phyloP scores from a whole-genome alignment of 2,113 vertebrate species.

The Connochaetes taurinus region DNA sequence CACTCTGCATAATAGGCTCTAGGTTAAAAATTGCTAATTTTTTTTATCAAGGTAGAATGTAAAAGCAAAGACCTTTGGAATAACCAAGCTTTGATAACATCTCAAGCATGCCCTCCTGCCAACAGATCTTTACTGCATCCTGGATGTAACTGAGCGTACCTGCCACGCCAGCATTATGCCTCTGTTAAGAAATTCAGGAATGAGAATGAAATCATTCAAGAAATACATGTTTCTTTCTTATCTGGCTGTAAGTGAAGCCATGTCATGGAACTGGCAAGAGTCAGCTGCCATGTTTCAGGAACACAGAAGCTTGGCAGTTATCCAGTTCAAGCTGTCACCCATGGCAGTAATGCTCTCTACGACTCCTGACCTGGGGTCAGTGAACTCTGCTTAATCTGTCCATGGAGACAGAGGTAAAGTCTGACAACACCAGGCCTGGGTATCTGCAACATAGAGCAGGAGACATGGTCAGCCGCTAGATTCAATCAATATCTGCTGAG shows the following conservation, averaged over 20 bases:
- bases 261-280: too few species aligned
- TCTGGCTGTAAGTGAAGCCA: neutral
- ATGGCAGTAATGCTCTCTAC: neutral
- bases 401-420: neutral
- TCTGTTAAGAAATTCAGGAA: neutral
- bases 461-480: neutral
- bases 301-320: neutral
- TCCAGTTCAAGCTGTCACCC: neutral
- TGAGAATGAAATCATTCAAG: neutral
- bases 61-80: neutral
- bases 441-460: neutral
- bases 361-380: neutral
- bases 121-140: neutral
- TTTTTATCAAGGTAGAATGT: neutral
- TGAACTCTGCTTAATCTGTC: neutral
- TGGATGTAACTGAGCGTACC: accelerated
- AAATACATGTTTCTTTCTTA: neutral
- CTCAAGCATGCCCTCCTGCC: neutral
- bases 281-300: neutral
- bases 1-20: neutral
- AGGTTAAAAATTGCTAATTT: neutral
- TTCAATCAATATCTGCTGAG: neutral
- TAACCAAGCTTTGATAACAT: neutral
- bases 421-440: neutral
- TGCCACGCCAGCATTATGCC: neutral